Conservation (phyloP, 1,140 invertebrate genomes). For the Lethocerus indicus region DNA sequence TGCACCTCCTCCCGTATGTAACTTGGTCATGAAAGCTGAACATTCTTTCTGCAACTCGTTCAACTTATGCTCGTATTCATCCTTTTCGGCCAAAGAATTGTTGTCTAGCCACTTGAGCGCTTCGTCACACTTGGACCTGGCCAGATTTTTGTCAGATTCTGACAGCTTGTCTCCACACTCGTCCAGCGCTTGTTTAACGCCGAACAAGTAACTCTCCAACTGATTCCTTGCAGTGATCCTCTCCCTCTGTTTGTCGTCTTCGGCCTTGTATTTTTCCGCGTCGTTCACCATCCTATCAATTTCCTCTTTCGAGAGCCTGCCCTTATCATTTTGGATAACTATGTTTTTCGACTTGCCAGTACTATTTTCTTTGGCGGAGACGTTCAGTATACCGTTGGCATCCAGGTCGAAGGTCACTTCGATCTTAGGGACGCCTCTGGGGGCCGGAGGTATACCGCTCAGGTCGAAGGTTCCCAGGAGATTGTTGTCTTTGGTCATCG, state of each 20-base stretch:
- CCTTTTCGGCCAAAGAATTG: slow-evolving; percentile 31
- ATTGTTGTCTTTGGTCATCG: slow-evolving; percentile 66
- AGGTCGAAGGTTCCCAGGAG: slow-evolving; percentile 59
- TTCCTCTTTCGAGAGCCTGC: slow-evolving; percentile 72
- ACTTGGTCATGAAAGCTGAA: slow-evolving; percentile 30
- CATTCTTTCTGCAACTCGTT: slow-evolving; percentile 29
- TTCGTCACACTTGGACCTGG: slow-evolving; percentile 28
- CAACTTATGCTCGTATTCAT: slow-evolving; percentile 25
- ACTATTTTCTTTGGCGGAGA: slow-evolving; percentile 38
- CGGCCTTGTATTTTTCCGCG: slow-evolving; percentile 37
- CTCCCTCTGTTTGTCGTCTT: slow-evolving; percentile 31
- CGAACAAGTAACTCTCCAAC: slow-evolving; percentile 51
- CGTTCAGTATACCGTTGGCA: slow-evolving; percentile 50
- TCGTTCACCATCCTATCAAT: slow-evolving; percentile 84
- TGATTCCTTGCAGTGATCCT: slow-evolving; percentile 43
- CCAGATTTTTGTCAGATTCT: slow-evolving; percentile 22
- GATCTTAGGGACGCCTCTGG: slow-evolving; percentile 49
- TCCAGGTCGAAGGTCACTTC: slow-evolving; percentile 43
- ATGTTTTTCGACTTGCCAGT: slow-evolving; percentile 47
- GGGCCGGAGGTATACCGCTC: slow-evolving; percentile 61
- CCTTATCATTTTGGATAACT: slow-evolving; percentile 66
- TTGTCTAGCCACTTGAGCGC: slow-evolving; percentile 33
- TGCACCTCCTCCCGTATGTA: slow-evolving; percentile 21
- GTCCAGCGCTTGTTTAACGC: slow-evolving; percentile 35
- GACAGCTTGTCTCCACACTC: slow-evolving; percentile 29